Evolutionary conservation across 2,113 vertebrate genomes (phyloP).

Genomic region (Rostratula benghalensis): DNA sequence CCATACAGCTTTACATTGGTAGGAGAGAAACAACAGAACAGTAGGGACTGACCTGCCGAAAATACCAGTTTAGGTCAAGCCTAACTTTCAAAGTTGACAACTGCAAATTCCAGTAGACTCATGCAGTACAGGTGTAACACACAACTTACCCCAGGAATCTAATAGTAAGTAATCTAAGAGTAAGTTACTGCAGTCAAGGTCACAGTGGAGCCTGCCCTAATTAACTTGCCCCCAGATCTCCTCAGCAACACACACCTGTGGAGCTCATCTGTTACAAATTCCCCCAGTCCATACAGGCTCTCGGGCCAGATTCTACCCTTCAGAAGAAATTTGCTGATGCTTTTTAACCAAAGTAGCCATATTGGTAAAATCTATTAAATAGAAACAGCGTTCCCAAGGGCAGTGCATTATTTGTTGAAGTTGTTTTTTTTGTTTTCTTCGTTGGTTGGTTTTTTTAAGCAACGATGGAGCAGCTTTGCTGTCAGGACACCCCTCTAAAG

Average conservation of each 20-base stretch:
- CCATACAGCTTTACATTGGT: neutral
- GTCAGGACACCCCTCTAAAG: neutral
- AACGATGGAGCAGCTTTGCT: neutral
- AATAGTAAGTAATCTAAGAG: too few relatives aligned
- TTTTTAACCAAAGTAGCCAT: neutral
- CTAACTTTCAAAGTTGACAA: neutral
- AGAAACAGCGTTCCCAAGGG: neutral
- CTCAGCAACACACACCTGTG: neutral
- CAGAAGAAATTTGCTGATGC: neutral
- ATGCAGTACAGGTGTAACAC: neutral
- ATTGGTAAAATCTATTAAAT: neutral
- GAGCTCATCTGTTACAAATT: neutral
- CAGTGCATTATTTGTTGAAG: neutral
- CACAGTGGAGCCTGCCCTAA: neutral
- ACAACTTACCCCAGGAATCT: neutral
- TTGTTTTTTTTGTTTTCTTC: neutral
- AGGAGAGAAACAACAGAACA: neutral
- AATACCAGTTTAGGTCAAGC: neutral
- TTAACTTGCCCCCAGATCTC: neutral
- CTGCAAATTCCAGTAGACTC: neutral
- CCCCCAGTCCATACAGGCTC: neutral
- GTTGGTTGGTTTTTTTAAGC: neutral
- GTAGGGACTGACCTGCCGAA: neutral
- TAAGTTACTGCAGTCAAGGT: neutral
- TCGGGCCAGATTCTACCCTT: neutral